These are phyloP conservation scores for Fundulus diaphanus DNA, from an alignment of 2,797 vertebrate genomes.

Conservation along the genomic window DNA sequence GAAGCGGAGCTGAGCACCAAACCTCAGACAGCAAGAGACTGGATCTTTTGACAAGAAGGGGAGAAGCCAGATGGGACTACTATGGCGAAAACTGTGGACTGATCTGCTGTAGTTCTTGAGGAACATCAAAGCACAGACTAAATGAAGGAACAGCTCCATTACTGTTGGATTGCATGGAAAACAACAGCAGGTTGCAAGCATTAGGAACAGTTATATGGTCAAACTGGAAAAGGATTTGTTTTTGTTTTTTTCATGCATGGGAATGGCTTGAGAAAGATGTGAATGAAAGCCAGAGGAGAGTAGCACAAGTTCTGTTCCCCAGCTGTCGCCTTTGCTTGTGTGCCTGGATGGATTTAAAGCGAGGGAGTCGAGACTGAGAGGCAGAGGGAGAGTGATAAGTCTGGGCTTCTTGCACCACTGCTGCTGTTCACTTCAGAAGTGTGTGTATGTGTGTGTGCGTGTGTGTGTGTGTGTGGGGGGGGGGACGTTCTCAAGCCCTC, in stretches of 20 bases:
- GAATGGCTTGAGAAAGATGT: conserved; percentile 65
- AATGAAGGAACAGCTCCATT: conserved; percentile 25
- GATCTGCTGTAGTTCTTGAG: conserved; percentile 22
- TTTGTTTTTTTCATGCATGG: conserved; percentile 56
- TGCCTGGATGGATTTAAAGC: conserved; percentile 78
- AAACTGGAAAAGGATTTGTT: conserved; percentile 7
- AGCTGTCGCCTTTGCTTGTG: conserved; percentile 73
- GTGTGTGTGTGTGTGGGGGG: conserved; percentile 72
- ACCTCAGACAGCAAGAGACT: conserved; percentile 64
- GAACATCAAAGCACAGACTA: conserved; percentile 18
- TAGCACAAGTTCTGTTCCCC: conserved; percentile 76
- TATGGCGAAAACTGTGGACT: conserved; percentile 22
- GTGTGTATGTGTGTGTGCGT: too few species aligned
- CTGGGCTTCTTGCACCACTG: conserved; percentile 71
- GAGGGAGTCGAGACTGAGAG: conserved; percentile 55
- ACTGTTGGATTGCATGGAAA: conserved; percentile 30
- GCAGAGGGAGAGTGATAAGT: conserved; percentile 71
- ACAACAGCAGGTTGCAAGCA: conserved; percentile 33
- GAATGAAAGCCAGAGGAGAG: conserved; percentile 74
- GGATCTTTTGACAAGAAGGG: conserved; percentile 46
- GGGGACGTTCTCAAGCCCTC: conserved; percentile 79
- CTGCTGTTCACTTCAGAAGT: conserved; percentile 60
- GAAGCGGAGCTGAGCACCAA: conserved; percentile 61
- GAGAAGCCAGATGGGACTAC: conserved; percentile 4
- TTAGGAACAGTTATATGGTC: conserved; percentile 39